These are phyloP conservation scores for Ommatoiulus sabulosus DNA, from an alignment of 2,888 invertebrate genomes.

Conservation along the genomic window DNA sequence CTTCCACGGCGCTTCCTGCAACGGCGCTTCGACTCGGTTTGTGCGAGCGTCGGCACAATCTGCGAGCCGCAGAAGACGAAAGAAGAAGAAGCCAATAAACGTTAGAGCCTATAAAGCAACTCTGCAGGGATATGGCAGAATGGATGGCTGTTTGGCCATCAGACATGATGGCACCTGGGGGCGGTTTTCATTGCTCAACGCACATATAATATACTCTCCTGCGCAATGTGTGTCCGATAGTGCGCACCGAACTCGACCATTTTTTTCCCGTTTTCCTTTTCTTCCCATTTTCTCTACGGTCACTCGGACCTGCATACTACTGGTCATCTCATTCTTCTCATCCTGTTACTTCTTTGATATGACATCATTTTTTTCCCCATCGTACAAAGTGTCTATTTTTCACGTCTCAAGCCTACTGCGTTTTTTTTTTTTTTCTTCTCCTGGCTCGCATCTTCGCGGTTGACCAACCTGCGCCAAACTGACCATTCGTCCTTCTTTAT, in stretches of 20 bases:
- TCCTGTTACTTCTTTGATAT: conserved; percentile 22
- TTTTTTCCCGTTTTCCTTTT: conserved; percentile 51
- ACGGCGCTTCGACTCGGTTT: neutral
- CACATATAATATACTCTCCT: conserved; percentile 27
- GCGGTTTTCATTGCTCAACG: conserved; percentile 34
- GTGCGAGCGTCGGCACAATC: neutral
- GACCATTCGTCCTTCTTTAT: conserved; percentile 14
- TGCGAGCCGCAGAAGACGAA: neutral
- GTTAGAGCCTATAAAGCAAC: conserved; percentile 27
- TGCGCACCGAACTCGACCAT: conserved; percentile 49
- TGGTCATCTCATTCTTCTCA: conserved; percentile 14
- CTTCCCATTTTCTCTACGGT: conserved; percentile 40
- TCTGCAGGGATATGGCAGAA: conserved; percentile 28
- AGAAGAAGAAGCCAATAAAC: neutral
- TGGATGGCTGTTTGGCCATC: conserved; percentile 34
- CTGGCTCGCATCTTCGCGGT: neutral
- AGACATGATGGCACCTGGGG: conserved; percentile 34
- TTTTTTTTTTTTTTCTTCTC: neutral
- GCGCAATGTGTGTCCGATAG: conserved; percentile 20
- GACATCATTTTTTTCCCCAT: neutral
- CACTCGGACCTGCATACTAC: conserved; percentile 52
- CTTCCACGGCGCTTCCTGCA: neutral
- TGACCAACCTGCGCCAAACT: conserved; percentile 16
- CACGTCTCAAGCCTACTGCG: neutral
- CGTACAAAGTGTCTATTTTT: conserved; percentile 18